These are phyloP conservation scores for Delphinapterus leucas DNA, from an alignment of 2,113 vertebrate species.

Conservation along the genomic window DNA sequence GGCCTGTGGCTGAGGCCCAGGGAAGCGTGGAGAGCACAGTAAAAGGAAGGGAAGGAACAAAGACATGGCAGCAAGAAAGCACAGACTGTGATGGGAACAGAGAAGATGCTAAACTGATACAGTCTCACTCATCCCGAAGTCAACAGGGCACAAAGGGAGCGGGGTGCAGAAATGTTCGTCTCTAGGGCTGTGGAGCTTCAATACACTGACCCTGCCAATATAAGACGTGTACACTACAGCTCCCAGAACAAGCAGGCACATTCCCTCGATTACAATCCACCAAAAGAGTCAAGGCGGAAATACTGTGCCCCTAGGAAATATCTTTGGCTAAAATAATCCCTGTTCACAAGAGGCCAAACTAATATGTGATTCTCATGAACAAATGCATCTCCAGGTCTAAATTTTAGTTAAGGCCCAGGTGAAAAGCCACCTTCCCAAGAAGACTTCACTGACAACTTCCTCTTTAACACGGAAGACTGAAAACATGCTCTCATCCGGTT, in stretches of 20 bases:
- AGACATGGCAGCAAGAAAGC: too few species aligned
- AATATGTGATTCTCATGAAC: not conserved
- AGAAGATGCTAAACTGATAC: not conserved
- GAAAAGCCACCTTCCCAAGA: not conserved
- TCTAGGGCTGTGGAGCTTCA: not conserved
- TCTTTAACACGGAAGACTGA: not conserved
- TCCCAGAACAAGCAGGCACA: not conserved
- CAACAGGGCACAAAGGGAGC: not conserved
- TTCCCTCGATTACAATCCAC: not conserved
- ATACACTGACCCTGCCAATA: not conserved
- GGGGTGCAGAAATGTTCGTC: not conserved
- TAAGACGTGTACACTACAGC: not conserved
- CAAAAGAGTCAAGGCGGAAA: not conserved
- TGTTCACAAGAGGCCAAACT: not conserved
- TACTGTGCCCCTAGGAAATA: not conserved
- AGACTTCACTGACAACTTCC: not conserved
- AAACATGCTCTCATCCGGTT: not conserved
- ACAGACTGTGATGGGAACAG: rapidly evolving
- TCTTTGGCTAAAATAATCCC: not conserved
- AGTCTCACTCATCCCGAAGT: not conserved
- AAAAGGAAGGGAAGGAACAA: not conserved
- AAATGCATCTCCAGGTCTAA: not conserved
- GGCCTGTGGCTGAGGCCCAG: too few species aligned
- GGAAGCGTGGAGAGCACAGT: rapidly evolving
- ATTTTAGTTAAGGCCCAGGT: not conserved